Conservation (phyloP, 2,113 vertebrate species). For the Tenebrosternarchus preto region DNA sequence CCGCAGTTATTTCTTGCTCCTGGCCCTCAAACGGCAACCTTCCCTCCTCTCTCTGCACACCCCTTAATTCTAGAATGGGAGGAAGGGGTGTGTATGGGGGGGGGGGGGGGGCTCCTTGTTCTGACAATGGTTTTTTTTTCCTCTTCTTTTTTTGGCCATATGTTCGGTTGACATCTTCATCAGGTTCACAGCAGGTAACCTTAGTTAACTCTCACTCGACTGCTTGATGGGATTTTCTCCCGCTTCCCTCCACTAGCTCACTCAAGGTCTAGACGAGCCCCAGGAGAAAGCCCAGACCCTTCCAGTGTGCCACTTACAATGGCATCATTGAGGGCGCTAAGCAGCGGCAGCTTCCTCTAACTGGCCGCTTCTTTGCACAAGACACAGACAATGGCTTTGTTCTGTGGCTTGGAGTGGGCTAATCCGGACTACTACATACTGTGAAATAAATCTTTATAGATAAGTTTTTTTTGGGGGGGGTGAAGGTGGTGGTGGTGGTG, state of each 20-base stretch:
- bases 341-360: slow-evolving; percentile 90
- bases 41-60: slow-evolving; percentile 54
- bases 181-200: slow-evolving; percentile 94
- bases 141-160: slow-evolving; percentile 82
- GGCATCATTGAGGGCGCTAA: slow-evolving; percentile 84
- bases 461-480: slow-evolving; percentile 64
- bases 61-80: slow-evolving; percentile 61
- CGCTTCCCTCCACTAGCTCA: slow-evolving; percentile 75
- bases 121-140: slow-evolving; percentile 88
- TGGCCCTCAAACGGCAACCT: slow-evolving; percentile 63
- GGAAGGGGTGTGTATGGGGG: slow-evolving; percentile 65
- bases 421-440: slow-evolving; percentile 86
- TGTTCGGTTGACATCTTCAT: slow-evolving; percentile 97
- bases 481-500: slow-evolving; percentile 47
- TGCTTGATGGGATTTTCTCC: slow-evolving; percentile 95
- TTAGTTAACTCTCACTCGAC: slow-evolving; percentile 97
- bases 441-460: slow-evolving; percentile 86
- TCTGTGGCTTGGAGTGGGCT: slow-evolving; percentile 79
- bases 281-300: slow-evolving; percentile 68
- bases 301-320: slow-evolving; percentile 80
- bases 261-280: slow-evolving; percentile 85
- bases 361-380: slow-evolving; percentile 77
- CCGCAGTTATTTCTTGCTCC: slow-evolving; percentile 81
- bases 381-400: slow-evolving; percentile 91
- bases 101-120: slow-evolving; percentile 76